Evolutionary conservation across 2,888 invertebrate genomes (phyloP).

Genomic region (Nomada fabriciana): DNA sequence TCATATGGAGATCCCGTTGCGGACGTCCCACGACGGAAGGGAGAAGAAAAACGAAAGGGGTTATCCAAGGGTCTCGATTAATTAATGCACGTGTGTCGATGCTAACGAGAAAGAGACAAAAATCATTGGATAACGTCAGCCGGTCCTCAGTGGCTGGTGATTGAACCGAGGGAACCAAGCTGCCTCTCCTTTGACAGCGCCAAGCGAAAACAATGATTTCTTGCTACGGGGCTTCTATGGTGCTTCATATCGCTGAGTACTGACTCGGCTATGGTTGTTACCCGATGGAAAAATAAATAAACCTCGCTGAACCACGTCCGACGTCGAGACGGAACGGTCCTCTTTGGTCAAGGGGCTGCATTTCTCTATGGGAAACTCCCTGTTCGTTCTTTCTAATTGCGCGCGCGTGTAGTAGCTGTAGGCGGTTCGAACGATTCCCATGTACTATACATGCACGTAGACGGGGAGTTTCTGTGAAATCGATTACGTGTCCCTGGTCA

Average conservation of each 20-base stretch:
- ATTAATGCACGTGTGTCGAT: conserved; percentile 73
- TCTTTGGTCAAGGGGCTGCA: conserved; percentile 35
- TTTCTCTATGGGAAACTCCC: conserved; percentile 33
- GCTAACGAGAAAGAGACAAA: conserved; percentile 70
- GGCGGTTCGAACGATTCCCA: conserved; percentile 16
- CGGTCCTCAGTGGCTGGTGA: conserved; percentile 62
- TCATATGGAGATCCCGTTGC: conserved; percentile 18
- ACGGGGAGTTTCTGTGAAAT: conserved; percentile 7
- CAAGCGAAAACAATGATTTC: conserved; percentile 70
- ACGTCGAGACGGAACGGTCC: conserved; percentile 28
- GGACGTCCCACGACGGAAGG: conserved; percentile 11
- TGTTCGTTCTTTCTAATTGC: conserved; percentile 45
- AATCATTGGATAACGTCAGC: conserved; percentile 66
- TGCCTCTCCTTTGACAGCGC: conserved; percentile 55
- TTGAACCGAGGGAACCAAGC: conserved; percentile 52
- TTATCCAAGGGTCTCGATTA: conserved; percentile 61
- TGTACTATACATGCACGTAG: neutral
- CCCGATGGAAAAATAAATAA: conserved; percentile 52
- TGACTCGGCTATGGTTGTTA: conserved; percentile 55
- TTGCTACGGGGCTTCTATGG: conserved; percentile 60
- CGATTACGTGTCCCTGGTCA: conserved; percentile 8
- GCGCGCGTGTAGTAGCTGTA: conserved; percentile 30
- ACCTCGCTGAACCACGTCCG: conserved; percentile 28
- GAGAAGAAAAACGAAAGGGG: conserved; percentile 41
- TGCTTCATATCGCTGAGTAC: conserved; percentile 68